These are phyloP conservation scores for Suncus etruscus DNA, from an alignment of 2,113 vertebrate genomes.

Conservation along the genomic window DNA sequence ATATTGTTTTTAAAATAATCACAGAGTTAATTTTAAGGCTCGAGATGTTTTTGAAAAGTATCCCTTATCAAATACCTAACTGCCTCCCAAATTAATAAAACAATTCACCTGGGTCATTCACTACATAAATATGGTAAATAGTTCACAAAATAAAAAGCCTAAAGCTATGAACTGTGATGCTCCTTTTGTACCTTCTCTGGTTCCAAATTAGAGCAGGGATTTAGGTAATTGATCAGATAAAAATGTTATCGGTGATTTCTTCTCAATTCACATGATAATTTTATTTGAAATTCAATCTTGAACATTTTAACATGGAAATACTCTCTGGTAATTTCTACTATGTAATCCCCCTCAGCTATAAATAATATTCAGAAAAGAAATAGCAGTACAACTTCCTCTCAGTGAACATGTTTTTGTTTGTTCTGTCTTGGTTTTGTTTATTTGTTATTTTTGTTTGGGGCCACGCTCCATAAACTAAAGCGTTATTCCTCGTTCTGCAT, in stretches of 20 bases:
- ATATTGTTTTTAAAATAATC: neutral
- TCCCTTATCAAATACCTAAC: neutral
- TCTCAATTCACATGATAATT: neutral
- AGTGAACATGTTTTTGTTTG: neutral
- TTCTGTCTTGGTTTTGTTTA: too few relatives aligned
- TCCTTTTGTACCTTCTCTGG: neutral
- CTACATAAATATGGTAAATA: neutral
- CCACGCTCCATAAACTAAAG: too few relatives aligned
- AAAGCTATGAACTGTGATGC: neutral
- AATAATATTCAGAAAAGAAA: neutral
- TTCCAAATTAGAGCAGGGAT: neutral
- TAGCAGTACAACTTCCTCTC: neutral
- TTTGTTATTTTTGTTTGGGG: too few relatives aligned
- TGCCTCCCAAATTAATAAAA: too few relatives aligned
- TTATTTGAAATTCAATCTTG: neutral
- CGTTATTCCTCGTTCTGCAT: too few relatives aligned
- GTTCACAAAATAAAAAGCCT: neutral
- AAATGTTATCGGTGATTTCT: neutral
- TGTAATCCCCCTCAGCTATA: neutral
- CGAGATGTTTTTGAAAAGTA: too few relatives aligned
- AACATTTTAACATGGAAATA: neutral
- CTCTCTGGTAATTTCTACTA: neutral
- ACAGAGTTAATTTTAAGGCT: neutral
- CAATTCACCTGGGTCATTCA: too few relatives aligned
- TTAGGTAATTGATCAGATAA: neutral